Evolutionary conservation across 2,113 vertebrate species (phyloP).

Genomic region (Triplophysa siluroides): DNA sequence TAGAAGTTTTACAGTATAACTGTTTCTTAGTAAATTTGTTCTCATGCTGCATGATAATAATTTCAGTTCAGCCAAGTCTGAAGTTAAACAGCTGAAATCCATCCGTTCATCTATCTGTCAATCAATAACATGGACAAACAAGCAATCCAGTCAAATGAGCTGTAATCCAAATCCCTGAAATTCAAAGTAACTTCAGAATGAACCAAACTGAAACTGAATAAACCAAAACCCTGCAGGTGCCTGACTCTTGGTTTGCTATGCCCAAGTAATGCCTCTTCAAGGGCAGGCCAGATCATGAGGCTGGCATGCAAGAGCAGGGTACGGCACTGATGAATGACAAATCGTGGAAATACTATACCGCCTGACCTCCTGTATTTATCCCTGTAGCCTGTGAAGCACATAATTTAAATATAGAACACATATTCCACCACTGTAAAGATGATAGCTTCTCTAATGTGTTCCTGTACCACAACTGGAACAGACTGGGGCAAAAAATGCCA

Average conservation of each 20-base stretch:
- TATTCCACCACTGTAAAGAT: background rate
- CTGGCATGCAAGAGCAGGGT: constrained; percentile 48
- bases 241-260: constrained; percentile 19
- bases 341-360: constrained; percentile 52
- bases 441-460: background rate
- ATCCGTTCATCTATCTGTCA: background rate
- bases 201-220: constrained; percentile 28
- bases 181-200: constrained; percentile 11
- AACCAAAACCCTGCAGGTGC: background rate
- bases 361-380: constrained; percentile 42
- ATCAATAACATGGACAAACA: too few species aligned
- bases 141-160: background rate
- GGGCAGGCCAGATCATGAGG: constrained; percentile 1
- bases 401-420: constrained; percentile 44
- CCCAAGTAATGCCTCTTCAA: constrained; percentile 12
- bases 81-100: background rate
- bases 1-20: background rate
- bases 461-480: background rate
- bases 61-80: constrained; percentile 26
- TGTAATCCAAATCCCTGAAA: background rate
- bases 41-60: constrained; percentile 12
- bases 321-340: constrained; percentile 8
- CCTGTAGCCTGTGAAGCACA: constrained; percentile 53
- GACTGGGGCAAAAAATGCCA: too few species aligned
- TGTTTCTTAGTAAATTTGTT: background rate